phyloP scores from a whole-genome alignment of 2,888 invertebrate genomes.

The Ernsta delagoae region DNA sequence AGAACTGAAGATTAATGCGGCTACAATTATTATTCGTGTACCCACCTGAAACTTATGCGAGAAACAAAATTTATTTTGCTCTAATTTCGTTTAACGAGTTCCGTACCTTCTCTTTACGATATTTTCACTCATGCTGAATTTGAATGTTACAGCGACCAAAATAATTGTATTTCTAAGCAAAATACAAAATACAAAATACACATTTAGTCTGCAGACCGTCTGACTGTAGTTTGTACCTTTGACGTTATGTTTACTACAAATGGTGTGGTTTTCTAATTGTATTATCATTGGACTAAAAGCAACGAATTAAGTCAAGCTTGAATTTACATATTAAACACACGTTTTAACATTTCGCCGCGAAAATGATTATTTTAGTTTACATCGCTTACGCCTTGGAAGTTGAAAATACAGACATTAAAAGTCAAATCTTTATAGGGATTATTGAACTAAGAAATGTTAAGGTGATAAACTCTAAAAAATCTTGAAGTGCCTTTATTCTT shows the following conservation, averaged over 20 bases:
- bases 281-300: conserved; percentile 7
- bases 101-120: conserved; percentile 32
- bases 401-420: no score
- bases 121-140: conserved; percentile 32
- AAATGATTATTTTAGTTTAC: no score
- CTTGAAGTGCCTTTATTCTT: no score
- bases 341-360: no score
- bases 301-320: conserved; percentile 1
- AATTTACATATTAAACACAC: conserved; percentile 15
- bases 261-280: conserved; percentile 21
- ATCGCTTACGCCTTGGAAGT: neutral
- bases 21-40: conserved; percentile 35
- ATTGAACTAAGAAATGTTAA: no score
- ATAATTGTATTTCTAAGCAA: conserved; percentile 23
- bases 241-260: conserved; percentile 17
- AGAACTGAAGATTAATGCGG: conserved; percentile 25
- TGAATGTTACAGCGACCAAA: conserved; percentile 21
- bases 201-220: conserved; percentile 12
- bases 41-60: conserved; percentile 37
- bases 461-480: no score
- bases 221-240: conserved; percentile 14
- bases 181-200: conserved; percentile 1
- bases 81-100: conserved; percentile 43
- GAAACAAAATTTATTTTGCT: conserved; percentile 43
- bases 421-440: no score